A percentile compares a stretch with the other conserved stretches of the same genome.
phyloP scores from a whole-genome alignment of 2,113 vertebrate genomes.

The Cyrtonyx montezumae region DNA sequence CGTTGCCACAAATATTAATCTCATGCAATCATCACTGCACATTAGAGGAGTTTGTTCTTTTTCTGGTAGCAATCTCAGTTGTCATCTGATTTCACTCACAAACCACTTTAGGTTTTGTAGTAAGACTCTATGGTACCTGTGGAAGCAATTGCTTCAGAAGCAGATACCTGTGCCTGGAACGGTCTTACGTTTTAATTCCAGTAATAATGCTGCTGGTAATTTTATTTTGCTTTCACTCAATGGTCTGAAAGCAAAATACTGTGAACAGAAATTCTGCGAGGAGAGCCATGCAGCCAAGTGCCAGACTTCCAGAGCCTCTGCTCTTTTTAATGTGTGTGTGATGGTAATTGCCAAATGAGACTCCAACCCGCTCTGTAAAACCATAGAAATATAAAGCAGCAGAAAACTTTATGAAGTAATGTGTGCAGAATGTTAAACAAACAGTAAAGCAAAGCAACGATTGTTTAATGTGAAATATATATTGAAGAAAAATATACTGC shows the following conservation, averaged over 20 bases:
- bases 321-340: background rate
- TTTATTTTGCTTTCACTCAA: background rate
- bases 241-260: background rate
- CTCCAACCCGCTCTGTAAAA: background rate
- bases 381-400: constrained; percentile 15
- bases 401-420: constrained; percentile 60
- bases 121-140: constrained; percentile 24
- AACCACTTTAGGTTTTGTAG: constrained; percentile 29
- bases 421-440: constrained; percentile 50
- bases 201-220: background rate
- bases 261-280: background rate
- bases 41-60: constrained; percentile 45
- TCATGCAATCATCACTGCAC: constrained; percentile 32
- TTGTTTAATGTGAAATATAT: constrained; percentile 21
- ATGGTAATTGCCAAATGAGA: background rate
- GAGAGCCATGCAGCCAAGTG: background rate
- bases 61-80: background rate
- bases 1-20: constrained; percentile 36
- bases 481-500: constrained; percentile 31
- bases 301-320: background rate
- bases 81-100: constrained; percentile 48
- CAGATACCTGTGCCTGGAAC: background rate
- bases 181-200: background rate
- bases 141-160: constrained; percentile 42
- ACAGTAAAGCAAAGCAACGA: constrained; percentile 55